Base-by-base conservation (phyloP, 2,113 vertebrate species). In the Tenebrosternarchus preto region DNA sequence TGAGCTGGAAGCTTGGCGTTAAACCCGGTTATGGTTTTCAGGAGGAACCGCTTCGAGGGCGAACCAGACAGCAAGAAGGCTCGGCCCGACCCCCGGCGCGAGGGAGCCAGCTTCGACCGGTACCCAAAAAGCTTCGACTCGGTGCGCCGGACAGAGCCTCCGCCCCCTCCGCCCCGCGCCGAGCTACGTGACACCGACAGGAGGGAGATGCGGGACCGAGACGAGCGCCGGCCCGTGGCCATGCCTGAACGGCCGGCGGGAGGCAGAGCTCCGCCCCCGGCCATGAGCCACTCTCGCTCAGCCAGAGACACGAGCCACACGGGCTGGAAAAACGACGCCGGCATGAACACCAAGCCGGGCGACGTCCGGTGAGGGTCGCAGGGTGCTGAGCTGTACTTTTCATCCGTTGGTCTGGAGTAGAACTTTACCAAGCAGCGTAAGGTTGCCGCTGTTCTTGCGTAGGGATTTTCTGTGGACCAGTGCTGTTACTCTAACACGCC, bases 41-140 rank as follows among this genome's bases (percentile, higher is more conserved):
- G 97, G 86, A 93, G 97, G 55, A 96, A 95, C 68, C 92, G 96
- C 33, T 98, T 97, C 86, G 95, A 96, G 7, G 90, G 90, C 36
- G 96, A 95, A 84, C 92, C 95, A 7, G 96, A 98, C 25, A 92
- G 89, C 0, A 99, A 99, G 82, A 99, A 99, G 89, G 87, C 88
- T 77, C 94, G 97, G 0, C 95, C 94, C 0, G 88, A 93, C 27
- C 89, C 93, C 36, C 92, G 95, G 63, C 93, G 96, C 76, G 95
- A 98, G 64, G 90, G 94, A 39, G 88, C 95, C 0, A 90, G 92
- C 15, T 97, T 98, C 82, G 96, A 98, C 81, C 95, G 60, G 22
- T 99, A 96, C 53, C 95, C 95, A 4, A 98, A 99, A 89, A 94
- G 83, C 86, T 99, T 98, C 80, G 94, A 93, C 8, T 90, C 94